A percentile compares a stretch with the other conserved stretches of the same genome.
Evolutionary conservation across 53 echinoderm and acorn worm genomes (phyloP).

Genomic region (Hippasteria phrygiana): DNA sequence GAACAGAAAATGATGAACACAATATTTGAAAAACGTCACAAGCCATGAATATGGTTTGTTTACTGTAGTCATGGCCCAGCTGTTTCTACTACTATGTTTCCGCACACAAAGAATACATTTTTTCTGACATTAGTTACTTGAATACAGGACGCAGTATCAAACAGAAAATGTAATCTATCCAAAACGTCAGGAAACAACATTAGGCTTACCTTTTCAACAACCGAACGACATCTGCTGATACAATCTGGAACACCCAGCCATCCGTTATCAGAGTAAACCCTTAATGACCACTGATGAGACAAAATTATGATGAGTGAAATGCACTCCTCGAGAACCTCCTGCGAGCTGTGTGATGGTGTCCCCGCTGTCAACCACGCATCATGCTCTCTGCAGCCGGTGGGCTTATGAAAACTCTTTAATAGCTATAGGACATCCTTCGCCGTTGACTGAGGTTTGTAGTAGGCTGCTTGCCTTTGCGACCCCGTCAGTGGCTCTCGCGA

Average conservation of each 20-base stretch:
- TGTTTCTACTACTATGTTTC: no score
- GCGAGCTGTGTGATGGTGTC: background rate
- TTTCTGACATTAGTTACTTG: no score
- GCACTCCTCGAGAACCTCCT: background rate
- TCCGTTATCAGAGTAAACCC: no score
- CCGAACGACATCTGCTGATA: background rate
- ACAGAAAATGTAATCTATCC: background rate
- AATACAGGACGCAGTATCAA: background rate
- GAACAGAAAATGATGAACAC: no score
- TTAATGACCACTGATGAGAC: no score
- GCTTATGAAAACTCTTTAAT: background rate
- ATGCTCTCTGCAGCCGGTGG: background rate
- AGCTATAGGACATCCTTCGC: background rate
- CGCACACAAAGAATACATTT: no score
- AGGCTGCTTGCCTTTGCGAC: background rate
- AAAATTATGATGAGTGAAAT: background rate
- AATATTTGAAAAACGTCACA: no score
- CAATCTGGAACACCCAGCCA: background rate
- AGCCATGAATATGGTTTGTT: no score
- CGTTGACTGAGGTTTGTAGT: constrained; percentile 2
- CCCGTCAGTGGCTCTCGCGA: background rate
- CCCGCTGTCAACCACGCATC: background rate
- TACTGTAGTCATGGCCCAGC: no score
- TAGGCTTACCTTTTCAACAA: background rate
- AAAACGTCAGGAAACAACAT: background rate